phyloP scores from a whole-genome alignment of 2,888 invertebrate genomes.

The Acleris laterana region DNA sequence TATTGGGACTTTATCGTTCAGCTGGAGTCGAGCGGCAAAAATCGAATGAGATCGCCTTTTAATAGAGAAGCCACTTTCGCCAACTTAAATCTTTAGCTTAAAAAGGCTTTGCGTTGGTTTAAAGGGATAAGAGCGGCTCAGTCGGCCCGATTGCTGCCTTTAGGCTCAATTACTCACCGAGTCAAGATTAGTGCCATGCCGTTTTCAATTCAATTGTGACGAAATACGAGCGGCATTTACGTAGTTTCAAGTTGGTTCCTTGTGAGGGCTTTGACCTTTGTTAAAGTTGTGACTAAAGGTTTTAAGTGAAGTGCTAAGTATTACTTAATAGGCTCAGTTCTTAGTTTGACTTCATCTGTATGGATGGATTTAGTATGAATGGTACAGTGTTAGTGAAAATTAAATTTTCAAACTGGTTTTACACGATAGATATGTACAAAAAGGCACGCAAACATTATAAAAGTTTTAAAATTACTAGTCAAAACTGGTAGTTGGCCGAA shows the following conservation, averaged over 20 bases:
- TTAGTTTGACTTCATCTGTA: no score
- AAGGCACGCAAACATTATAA: no score
- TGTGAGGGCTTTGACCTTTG: slow-evolving; percentile 28
- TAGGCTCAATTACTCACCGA: slow-evolving; percentile 77
- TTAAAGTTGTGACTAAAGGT: slow-evolving; percentile 16
- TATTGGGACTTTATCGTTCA: slow-evolving; percentile 30
- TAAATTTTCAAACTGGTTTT: no score
- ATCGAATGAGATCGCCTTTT: slow-evolving; percentile 76
- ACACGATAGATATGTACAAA: no score
- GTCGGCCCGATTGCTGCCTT: slow-evolving; percentile 75
- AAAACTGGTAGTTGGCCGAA: no score
- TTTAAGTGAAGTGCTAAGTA: background rate
- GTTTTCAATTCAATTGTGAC: slow-evolving; percentile 35
- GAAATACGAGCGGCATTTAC: slow-evolving; percentile 45
- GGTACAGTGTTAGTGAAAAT: no score
- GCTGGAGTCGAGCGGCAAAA: slow-evolving; percentile 48
- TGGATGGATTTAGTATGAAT: no score
- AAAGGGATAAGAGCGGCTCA: slow-evolving; percentile 80
- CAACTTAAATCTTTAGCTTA: slow-evolving; percentile 83
- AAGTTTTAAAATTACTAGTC: no score
- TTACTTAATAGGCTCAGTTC: no score
- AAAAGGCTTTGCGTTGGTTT: slow-evolving; percentile 83
- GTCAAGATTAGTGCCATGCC: slow-evolving; percentile 64
- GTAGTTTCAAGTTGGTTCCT: slow-evolving; percentile 43
- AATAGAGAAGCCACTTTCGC: slow-evolving; percentile 82